Evolutionary conservation across 2,888 invertebrate genomes (phyloP), one percentile per base, ranked within the genome.

Genomic region (Perizoma affinitatum): DNA sequence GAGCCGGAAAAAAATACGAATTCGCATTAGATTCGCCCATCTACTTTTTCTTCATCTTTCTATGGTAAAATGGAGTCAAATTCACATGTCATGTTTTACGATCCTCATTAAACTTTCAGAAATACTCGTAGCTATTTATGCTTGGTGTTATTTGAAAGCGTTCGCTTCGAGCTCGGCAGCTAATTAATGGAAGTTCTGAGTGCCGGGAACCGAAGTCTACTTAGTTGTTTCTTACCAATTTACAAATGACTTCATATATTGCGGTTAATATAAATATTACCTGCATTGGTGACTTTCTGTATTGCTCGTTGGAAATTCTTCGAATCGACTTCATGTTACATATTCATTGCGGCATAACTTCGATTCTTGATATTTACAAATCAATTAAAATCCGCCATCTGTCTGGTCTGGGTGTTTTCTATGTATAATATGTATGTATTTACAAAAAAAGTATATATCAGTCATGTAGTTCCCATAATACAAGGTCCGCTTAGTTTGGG

Each of bases 171-270:
- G 55, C 55, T 52, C 54, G 34, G 42, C 50, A 58, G 68, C 57
- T 65, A 68, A 68, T 68, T 68, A 68, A 58, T 58, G 46, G 47
- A 68, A 68, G 58, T 66, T 59, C 51, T 34, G 52, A 65, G 64
- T 61, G 57, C 65, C 41, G 65, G 57, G 51, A 22, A 63, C 56
- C 58, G 54, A 62, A 63, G 58, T 54, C 58, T 50, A 52, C 58
- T 54, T 49, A 59, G 50, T 51, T 42, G 50, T 51, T 57, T 42
- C 48, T 38, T 45, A 50, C 54, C 46, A 47, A 58, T 58, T 51
- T 51, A 40, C 54, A 55, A 63, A 55, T 51, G 48, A 48, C 54
- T 51, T 54, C 11, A 47, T 47, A 58, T 52, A 52, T 54, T 58
- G 49, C 45, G 11, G 51, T 55, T 44, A 58, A 44, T 51, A 47